A percentile compares a stretch with the other conserved stretches of the same genome.
phyloP scores from a whole-genome alignment of 2,113 vertebrate genomes.

The Thinocorus orbignyianus region DNA sequence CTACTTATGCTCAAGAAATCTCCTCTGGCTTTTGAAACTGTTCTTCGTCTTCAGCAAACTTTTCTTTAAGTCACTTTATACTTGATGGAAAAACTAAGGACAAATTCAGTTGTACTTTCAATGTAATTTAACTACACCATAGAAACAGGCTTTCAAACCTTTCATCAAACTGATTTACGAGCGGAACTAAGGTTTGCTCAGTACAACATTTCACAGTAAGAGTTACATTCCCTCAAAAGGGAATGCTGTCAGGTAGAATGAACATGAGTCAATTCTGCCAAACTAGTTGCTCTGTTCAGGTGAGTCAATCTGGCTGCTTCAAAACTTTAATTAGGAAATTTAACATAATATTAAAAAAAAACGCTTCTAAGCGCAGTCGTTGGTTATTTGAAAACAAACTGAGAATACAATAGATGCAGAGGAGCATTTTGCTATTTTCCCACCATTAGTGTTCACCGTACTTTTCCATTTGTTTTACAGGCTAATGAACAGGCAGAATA shows the following conservation, averaged over 20 bases:
- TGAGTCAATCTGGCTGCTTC: background rate
- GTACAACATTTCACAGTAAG: constrained; percentile 41
- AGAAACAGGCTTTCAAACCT: constrained; percentile 54
- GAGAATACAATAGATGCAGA: background rate
- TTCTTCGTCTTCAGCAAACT: background rate
- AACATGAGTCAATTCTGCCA: constrained; percentile 42
- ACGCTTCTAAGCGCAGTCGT: background rate
- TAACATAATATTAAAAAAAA: background rate
- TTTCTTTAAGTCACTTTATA: constrained; percentile 21
- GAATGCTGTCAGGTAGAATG: constrained; percentile 64
- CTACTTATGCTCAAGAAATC: background rate
- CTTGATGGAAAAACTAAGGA: constrained; percentile 54
- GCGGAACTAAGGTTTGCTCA: constrained; percentile 42
- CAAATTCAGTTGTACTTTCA: constrained; percentile 48
- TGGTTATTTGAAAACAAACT: background rate
- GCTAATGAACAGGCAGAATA: background rate
- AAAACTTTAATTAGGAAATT: background rate
- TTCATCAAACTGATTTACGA: constrained; percentile 53
- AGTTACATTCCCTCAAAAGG: constrained; percentile 46
- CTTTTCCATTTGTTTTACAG: background rate
- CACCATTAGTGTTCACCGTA: background rate
- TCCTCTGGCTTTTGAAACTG: background rate
- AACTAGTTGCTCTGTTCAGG: background rate
- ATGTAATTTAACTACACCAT: constrained; percentile 38
- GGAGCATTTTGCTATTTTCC: background rate